Evolutionary conservation across 2,888 invertebrate genomes (phyloP), one percentile per base, ranked within the genome.

Genomic region (Lottia gigantea): DNA sequence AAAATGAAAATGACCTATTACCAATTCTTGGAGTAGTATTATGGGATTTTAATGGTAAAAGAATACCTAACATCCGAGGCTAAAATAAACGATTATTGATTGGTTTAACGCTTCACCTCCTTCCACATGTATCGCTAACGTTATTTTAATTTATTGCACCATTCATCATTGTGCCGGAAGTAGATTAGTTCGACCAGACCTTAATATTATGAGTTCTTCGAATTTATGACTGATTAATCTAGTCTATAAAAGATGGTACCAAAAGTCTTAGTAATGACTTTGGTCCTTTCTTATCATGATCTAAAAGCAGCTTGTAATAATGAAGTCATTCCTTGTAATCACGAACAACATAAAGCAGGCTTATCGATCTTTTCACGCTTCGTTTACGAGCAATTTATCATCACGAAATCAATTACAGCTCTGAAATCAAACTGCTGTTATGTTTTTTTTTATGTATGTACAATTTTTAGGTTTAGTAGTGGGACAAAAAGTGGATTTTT

Each of bases 51-150:
- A 55, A 55, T 55, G 55, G 19, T 23, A 19, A 55, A 55, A 55
- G 55, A 19, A 55, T 55, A 55, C 55, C 23, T 55, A 55, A 55
- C 55, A 55, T 55, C 23, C 55, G 55, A 55, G 55, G 23, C 55
- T 55, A 55, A 23, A 55, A 55, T 55, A 55, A 23, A n/a, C 19
- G 55, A 55, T 19, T 55, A 55, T 55, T 55, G 55, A 55, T 55
- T 55, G 55, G 23, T 55, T 55, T 55, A 40, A 55, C 55, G 55
- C 55, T 55, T 55, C 55, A 55, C 19, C 23, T 55, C 55, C 19
- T 23, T 23, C 14, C 19, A 12, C 23, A 55, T 55, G 55, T 55
- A 55, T 55, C 55, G 19, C 19, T 55, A 23, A 55, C 19, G 23
- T 19, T 19, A 15, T 23, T 55, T 55, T 55, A 55, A 55, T 55